Conservation (phyloP, 2,113 vertebrate species). For the Gymnocephalus cernua region DNA sequence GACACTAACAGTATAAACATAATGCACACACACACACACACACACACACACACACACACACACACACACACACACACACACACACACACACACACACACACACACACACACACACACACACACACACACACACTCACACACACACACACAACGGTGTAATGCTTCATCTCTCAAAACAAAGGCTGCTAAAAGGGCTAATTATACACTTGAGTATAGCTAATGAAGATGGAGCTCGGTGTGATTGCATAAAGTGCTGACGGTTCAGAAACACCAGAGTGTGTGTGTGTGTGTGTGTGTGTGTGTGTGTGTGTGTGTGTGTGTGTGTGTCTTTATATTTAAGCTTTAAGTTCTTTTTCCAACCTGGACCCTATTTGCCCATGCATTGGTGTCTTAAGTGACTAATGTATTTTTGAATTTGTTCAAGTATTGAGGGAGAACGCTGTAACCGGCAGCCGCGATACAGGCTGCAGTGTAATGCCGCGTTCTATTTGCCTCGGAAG, state of each 20-base stretch:
- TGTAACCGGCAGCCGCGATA: too few species aligned
- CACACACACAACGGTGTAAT: background rate
- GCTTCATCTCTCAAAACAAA: conserved; percentile 50
- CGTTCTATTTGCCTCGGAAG: too few species aligned
- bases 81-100: conserved; percentile 1
- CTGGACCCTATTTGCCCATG: too few species aligned
- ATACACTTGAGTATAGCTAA: conserved; percentile 45
- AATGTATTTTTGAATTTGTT: too few species aligned
- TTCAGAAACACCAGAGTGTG: background rate
- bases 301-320: conserved; percentile 5
- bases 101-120: background rate
- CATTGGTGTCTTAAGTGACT: too few species aligned
- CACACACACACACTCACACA: background rate
- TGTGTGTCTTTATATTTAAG: background rate
- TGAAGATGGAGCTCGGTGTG: conserved; percentile 22
- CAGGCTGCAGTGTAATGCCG: too few species aligned
- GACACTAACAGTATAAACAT: background rate
- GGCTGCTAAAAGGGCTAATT: conserved; percentile 53
- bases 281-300: background rate
- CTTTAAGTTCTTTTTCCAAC: too few species aligned
- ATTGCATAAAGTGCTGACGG: background rate
- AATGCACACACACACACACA: background rate
- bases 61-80: background rate
- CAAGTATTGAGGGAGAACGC: too few species aligned
- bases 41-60: background rate